Conservation (phyloP, 2,797 vertebrate genomes). For the Parambassis ranga region DNA sequence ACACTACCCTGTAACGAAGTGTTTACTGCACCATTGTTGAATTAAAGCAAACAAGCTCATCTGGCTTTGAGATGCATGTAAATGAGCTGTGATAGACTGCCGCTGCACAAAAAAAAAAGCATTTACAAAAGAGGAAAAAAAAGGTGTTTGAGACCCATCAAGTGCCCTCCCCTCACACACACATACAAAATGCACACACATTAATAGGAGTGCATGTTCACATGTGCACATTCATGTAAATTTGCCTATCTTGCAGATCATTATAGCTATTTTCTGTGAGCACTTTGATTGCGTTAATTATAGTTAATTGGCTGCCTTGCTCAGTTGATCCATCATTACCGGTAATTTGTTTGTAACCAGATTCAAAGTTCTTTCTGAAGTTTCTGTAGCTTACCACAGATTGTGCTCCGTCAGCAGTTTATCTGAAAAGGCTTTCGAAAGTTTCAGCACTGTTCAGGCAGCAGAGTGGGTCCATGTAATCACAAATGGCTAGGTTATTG, state of each 20-base stretch:
- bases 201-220: slow-evolving; percentile 12
- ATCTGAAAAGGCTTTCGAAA: slow-evolving; percentile 48
- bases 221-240: slow-evolving; percentile 51
- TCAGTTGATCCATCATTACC: slow-evolving; percentile 63
- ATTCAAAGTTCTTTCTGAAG: slow-evolving; percentile 61
- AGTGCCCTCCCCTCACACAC: not conserved
- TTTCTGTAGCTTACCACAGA: slow-evolving; percentile 28
- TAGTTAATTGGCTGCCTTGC: slow-evolving; percentile 65
- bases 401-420: slow-evolving; percentile 67
- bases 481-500: slow-evolving; percentile 76
- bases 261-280: slow-evolving; percentile 63
- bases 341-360: slow-evolving; percentile 69
- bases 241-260: slow-evolving; percentile 54
- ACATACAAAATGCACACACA: not conserved
- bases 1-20: slow-evolving; percentile 49
- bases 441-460: slow-evolving; percentile 59
- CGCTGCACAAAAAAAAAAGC: slow-evolving; percentile 39
- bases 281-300: slow-evolving; percentile 76
- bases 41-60: slow-evolving; percentile 73
- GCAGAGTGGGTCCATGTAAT: slow-evolving; percentile 64
- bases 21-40: slow-evolving; percentile 63
- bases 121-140: slow-evolving; percentile 29
- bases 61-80: slow-evolving; percentile 50
- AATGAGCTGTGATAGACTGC: slow-evolving; percentile 49
- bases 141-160: slow-evolving; percentile 10